Base-by-base conservation (phyloP, 1,140 invertebrate genomes). In the Leptinotarsa defecta region DNA sequence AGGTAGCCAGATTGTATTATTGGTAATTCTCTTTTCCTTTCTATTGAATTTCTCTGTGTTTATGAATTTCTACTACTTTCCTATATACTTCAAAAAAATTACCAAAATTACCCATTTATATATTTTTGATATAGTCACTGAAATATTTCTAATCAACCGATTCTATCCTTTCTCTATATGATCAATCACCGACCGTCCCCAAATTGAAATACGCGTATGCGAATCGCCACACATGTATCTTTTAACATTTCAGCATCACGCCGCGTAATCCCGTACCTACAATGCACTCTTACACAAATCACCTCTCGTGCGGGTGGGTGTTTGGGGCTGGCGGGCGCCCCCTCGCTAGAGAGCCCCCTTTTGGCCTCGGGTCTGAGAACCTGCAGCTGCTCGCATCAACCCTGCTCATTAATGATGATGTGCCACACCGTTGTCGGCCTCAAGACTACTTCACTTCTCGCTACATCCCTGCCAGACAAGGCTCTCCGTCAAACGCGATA, bases 371-470 rank as follows among this genome's bases (percentile, higher is more conserved):
- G 67, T 34, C 34, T 71, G 69, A 24, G 69, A 71, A 71, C 48
- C 69, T 52, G 15, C 69, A 71, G 69, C 69, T 71, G 69, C 24
- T 52, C 48, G 19, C 69, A 71, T 71, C 69, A 71, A 48, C 49
- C 15, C 48, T 48, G 20, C 69, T 61, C 69, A 71, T 71, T 71
- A 71, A 71, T 71, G 69, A 71, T 71, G 69, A 71, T 71, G 69
- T 71, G 69, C 69, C 48, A 22, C 24, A 49, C 68, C 68, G 68
- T 69, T 57, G 34, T 71, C 69, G 48, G 69, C 69, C 69, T 71
- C 48, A 20, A 48, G 69, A 71, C 69, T 71, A 71, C 69, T 71
- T 71, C 69, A 71, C 69, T 71, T 71, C 49, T 71, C 69, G 69
- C 69, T 71, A 71, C 69, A 49, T 57, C 52, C 52, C 52, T 57